phyloP scores from a whole-genome alignment of 2,113 vertebrate species.

The Syrrhaptes paradoxus region DNA sequence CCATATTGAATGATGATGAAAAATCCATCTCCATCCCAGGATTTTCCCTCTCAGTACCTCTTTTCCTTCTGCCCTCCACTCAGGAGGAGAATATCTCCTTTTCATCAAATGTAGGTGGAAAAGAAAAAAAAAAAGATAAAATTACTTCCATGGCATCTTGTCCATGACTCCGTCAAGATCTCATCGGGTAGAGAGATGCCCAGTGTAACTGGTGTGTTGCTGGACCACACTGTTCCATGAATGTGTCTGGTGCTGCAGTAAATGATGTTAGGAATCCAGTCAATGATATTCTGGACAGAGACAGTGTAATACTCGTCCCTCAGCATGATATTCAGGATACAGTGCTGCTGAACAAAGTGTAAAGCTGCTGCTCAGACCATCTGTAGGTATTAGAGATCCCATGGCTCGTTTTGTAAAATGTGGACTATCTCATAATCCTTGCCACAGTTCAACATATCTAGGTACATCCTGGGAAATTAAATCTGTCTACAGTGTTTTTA shows the following conservation, averaged over 20 bases:
- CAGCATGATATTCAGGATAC: not conserved
- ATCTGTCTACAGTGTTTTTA: not conserved
- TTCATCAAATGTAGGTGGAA: not conserved
- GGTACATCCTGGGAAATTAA: fast-evolving
- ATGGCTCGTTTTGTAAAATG: not conserved
- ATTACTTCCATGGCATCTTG: not conserved
- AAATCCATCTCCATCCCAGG: not conserved
- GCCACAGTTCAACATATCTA: fast-evolving
- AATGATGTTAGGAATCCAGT: not conserved
- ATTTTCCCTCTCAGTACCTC: not conserved
- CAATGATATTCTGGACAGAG: not conserved
- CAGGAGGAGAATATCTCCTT: not conserved
- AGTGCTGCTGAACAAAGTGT: not conserved
- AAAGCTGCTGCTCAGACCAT: not conserved
- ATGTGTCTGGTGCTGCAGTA: not conserved
- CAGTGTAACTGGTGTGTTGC: not conserved
- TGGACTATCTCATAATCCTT: not conserved
- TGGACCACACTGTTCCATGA: not conserved
- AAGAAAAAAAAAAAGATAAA: not conserved
- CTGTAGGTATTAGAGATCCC: not conserved
- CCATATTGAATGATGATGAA: not conserved
- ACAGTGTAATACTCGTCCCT: not conserved
- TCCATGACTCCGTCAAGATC: not conserved
- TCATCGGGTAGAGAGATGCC: not conserved
- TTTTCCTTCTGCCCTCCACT: not conserved